phyloP scores from a whole-genome alignment of 2,888 invertebrate species.

The Phorcus lineatus region DNA sequence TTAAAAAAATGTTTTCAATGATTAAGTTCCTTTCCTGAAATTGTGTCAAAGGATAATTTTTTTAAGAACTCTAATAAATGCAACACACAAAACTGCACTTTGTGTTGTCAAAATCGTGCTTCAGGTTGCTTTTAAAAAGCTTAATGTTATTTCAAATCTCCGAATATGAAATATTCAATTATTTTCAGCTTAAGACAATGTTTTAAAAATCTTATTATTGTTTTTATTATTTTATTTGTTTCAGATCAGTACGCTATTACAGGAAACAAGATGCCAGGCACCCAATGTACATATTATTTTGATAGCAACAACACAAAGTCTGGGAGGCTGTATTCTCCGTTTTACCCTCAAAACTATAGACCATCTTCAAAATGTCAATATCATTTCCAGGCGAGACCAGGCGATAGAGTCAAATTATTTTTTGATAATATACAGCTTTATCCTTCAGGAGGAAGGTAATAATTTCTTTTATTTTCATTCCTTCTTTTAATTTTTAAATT shows the following conservation, averaged over 20 bases:
- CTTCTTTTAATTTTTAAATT: not conserved
- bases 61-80: no score
- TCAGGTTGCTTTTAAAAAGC: not conserved
- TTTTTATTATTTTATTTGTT: constrained; percentile 29
- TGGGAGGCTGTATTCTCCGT: constrained; percentile 72
- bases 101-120: not conserved
- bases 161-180: not conserved
- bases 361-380: constrained; percentile 74
- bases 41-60: no score
- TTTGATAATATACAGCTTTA: constrained; percentile 72
- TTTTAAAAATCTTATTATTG: constrained; percentile 9
- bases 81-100: no score
- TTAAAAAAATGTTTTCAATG: no score
- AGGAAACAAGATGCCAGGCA: constrained; percentile 58
- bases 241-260: constrained; percentile 67
- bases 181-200: not conserved
- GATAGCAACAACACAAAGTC: constrained; percentile 56
- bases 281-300: constrained; percentile 68
- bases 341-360: constrained; percentile 75
- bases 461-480: not conserved
- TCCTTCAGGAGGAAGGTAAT: constrained; percentile 45
- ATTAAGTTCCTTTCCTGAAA: no score
- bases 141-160: not conserved
- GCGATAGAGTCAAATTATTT: constrained; percentile 70
- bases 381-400: constrained; percentile 71